A percentile compares a stretch with the other conserved stretches of the same genome.
phyloP scores from a whole-genome alignment of 2,113 vertebrate genomes.

The Myodes glareolus region DNA sequence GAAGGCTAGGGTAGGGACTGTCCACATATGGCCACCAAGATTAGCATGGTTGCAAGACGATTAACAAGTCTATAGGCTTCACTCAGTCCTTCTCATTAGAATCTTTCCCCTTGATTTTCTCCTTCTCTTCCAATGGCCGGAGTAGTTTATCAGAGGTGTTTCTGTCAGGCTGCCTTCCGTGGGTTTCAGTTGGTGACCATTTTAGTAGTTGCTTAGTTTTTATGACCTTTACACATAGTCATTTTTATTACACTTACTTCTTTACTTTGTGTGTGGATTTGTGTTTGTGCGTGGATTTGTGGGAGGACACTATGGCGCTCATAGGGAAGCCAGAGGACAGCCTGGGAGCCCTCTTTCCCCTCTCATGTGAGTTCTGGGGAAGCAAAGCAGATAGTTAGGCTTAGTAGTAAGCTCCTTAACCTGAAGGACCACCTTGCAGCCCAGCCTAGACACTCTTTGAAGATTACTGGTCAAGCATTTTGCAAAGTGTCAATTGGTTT shows the following conservation, averaged over 20 bases:
- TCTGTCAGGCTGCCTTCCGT: not conserved
- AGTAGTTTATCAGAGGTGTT: not conserved
- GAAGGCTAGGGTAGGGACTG: not conserved
- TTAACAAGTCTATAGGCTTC: not conserved
- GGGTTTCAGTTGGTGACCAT: not conserved
- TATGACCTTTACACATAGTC: not conserved
- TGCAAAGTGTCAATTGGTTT: not conserved
- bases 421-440: no score
- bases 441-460: not conserved
- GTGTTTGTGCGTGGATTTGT: not conserved
- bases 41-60: not conserved
- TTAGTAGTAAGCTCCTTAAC: not conserved
- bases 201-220: constrained; percentile 40
- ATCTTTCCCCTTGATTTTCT: not conserved
- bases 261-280: not conserved
- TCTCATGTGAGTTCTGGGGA: not conserved
- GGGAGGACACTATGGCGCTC: no score
- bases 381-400: no score
- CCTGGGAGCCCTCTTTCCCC: not conserved
- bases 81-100: not conserved
- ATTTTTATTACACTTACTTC: not conserved
- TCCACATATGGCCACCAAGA: not conserved
- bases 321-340: not conserved
- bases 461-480: not conserved
- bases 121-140: not conserved